Conservation (phyloP, 1,140 invertebrate genomes). For the Drosophila kepulauana region DNA sequence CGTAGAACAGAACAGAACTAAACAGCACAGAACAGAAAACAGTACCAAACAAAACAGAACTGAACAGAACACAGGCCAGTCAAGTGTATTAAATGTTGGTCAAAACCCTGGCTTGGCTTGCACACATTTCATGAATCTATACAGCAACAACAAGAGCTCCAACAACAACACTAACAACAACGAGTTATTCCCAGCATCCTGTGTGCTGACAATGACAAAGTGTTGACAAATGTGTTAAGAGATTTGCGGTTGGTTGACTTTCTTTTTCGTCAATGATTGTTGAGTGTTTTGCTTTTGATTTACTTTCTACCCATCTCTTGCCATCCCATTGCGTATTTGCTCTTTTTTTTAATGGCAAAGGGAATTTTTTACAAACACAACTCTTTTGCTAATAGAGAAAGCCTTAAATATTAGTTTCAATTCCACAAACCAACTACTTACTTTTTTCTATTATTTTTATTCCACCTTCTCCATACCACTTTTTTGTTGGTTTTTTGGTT, state of each 20-base stretch:
- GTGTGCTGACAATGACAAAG: slow-evolving; percentile 79
- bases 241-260: slow-evolving; percentile 79
- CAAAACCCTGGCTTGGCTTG: slow-evolving; percentile 22
- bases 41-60: neutral
- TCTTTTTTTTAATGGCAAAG: slow-evolving; percentile 1
- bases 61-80: slow-evolving; percentile 38
- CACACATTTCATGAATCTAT: slow-evolving; percentile 11
- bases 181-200: neutral
- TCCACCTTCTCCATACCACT: too few relatives aligned
- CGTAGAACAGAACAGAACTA: neutral
- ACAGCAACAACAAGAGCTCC: slow-evolving; percentile 1
- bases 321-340: neutral
- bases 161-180: neutral
- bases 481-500: too few relatives aligned
- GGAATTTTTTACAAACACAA: too few relatives aligned
- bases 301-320: slow-evolving; percentile 32
- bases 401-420: too few relatives aligned
- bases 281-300: slow-evolving; percentile 71
- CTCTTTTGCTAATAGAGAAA: too few relatives aligned
- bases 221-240: slow-evolving; percentile 84
- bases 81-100: slow-evolving; percentile 80
- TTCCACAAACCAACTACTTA: too few relatives aligned
- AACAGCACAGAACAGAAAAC: slow-evolving; percentile 2
- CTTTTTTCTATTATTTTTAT: too few relatives aligned
- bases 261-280: slow-evolving; percentile 62